Conservation (phyloP, 2,888 invertebrate genomes). For the Tachystola acroxantha region DNA sequence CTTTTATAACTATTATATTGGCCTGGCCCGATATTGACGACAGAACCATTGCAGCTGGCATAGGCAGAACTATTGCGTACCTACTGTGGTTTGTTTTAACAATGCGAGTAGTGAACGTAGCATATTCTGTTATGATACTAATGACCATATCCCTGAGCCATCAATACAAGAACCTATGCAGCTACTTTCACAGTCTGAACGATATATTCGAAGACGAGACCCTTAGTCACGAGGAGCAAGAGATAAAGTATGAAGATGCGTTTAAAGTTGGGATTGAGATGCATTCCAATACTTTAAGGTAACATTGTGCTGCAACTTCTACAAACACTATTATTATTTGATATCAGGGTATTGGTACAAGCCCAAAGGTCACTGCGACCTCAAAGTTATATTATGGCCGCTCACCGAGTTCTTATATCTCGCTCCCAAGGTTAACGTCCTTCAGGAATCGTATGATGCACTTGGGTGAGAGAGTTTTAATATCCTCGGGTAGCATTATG, state of each 20-base stretch:
- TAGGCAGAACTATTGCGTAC: slow-evolving; percentile 20
- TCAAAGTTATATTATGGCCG: too few species aligned
- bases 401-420: too few species aligned
- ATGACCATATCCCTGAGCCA: slow-evolving; percentile 28
- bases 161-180: slow-evolving; percentile 41
- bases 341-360: too few species aligned
- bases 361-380: too few species aligned
- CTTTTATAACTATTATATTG: slow-evolving; percentile 33
- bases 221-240: slow-evolving; percentile 30
- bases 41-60: slow-evolving; percentile 19
- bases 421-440: background rate
- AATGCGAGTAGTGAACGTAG: slow-evolving; percentile 16
- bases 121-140: slow-evolving; percentile 22
- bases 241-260: slow-evolving; percentile 31
- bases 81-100: slow-evolving; percentile 30
- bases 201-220: slow-evolving; percentile 29
- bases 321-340: too few species aligned
- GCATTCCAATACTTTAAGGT: slow-evolving; percentile 43
- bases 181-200: slow-evolving; percentile 38
- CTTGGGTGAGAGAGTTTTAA: too few species aligned
- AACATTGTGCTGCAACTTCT: too few species aligned
- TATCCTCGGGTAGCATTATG: too few species aligned
- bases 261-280: slow-evolving; percentile 42
- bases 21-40: slow-evolving; percentile 36
- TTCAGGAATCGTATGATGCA: too few species aligned